Conservation (phyloP, 2,888 invertebrate species). For the Orthonevra nobilis region DNA sequence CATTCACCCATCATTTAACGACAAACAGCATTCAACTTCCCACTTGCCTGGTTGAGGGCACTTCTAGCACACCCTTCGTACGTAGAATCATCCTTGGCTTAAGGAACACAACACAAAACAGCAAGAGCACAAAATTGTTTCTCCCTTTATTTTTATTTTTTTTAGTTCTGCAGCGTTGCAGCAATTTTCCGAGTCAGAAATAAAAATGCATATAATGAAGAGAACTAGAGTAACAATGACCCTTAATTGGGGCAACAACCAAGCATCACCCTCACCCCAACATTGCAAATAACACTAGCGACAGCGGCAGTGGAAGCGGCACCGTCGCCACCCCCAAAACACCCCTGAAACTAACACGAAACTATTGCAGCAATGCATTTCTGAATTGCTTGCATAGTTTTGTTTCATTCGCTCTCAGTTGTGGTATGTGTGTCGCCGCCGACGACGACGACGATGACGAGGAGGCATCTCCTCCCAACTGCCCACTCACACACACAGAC, state of each 20-base stretch:
- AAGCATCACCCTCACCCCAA: conserved; percentile 61
- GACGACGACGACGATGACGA: conserved; percentile 4
- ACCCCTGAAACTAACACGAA: conserved; percentile 35
- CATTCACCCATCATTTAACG: conserved; percentile 57
- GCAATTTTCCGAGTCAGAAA: conserved; percentile 57
- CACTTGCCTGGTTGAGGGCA: conserved; percentile 3
- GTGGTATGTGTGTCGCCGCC: conserved; percentile 23
- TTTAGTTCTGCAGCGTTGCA: conserved; percentile 46
- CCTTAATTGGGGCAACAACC: conserved; percentile 75
- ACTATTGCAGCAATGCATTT: conserved; percentile 46
- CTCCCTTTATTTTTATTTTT: too few species aligned
- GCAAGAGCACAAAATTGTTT: too few species aligned
- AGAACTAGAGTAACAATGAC: conserved; percentile 73
- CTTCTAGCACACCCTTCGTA: not conserved
- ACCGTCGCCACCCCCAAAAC: not conserved
- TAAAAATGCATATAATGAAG: conserved; percentile 66
- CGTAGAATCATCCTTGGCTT: conserved; percentile 25
- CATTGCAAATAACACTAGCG: conserved; percentile 1
- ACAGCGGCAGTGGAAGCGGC: not conserved
- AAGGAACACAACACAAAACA: conserved; percentile 26
- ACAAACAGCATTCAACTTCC: conserved; percentile 6
- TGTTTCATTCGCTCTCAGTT: not conserved
- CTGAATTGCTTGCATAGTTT: conserved; percentile 46
- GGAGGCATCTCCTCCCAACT: conserved; percentile 26
- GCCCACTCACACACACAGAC: conserved; percentile 9